Conservation (phyloP, 2,797 vertebrate species). For the Sebastes umbrosus region DNA sequence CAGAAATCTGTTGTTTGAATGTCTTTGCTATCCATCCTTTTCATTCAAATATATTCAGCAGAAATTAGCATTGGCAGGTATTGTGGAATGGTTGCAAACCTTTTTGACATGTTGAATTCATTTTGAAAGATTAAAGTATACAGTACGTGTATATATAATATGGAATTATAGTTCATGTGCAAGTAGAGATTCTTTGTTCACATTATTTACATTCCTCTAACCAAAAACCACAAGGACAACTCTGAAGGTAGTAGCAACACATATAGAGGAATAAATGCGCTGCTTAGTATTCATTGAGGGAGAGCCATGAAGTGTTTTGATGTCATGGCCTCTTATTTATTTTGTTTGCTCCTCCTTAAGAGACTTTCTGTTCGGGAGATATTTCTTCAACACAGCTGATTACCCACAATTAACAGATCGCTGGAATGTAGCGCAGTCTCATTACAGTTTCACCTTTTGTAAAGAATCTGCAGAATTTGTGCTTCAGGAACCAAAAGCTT, state of each 20-base stretch:
- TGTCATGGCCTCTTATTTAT: neutral
- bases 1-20: neutral
- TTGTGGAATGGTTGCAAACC: neutral
- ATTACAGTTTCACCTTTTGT: neutral
- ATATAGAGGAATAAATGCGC: neutral
- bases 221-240: neutral
- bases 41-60: neutral
- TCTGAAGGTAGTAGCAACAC: neutral
- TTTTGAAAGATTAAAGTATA: neutral
- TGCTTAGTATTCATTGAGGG: conserved; percentile 7
- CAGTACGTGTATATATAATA: neutral
- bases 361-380: conserved; percentile 8
- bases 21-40: neutral
- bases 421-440: neutral
- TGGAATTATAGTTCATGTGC: neutral
- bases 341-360: conserved; percentile 1
- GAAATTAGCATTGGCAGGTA: neutral
- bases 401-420: conserved; percentile 1
- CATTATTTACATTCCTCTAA: neutral
- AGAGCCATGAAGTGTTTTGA: neutral
- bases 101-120: neutral
- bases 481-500: neutral
- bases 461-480: neutral
- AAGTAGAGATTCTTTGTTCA: neutral
- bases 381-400: conserved; percentile 3